These are phyloP conservation scores for Porphyrio hochstetteri DNA, from an alignment of 2,113 vertebrate species.

Conservation along the genomic window DNA sequence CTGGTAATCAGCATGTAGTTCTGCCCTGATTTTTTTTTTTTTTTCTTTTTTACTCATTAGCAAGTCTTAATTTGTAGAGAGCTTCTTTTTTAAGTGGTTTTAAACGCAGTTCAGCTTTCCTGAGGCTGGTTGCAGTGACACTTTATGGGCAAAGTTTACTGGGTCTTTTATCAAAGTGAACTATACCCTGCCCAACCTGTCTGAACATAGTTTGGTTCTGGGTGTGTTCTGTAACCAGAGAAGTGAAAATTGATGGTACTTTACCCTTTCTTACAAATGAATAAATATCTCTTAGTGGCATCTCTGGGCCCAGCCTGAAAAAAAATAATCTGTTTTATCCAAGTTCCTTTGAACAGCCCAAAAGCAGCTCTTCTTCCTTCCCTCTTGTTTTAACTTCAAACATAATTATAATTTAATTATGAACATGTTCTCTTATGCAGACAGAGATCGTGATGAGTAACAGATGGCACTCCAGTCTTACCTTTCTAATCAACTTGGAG, in stretches of 20 bases:
- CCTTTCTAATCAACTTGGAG: not conserved
- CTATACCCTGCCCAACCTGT: not conserved
- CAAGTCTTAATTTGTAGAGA: constrained; percentile 29
- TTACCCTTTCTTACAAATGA: not conserved
- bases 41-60: not conserved
- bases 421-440: not conserved
- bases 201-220: not conserved
- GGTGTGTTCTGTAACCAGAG: not conserved
- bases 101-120: constrained; percentile 26
- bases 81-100: constrained; percentile 50
- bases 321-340: not conserved
- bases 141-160: constrained; percentile 2
- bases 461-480: not conserved
- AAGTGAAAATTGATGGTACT: not conserved
- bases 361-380: not conserved
- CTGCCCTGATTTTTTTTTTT: not conserved
- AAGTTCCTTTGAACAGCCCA: not conserved
- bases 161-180: not conserved
- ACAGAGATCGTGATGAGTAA: not conserved
- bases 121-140: not conserved
- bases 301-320: not conserved
- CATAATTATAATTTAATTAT: not conserved
- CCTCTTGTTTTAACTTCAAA: not conserved
- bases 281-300: not conserved
- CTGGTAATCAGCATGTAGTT: not conserved